Base-by-base conservation (phyloP, 2,888 invertebrate genomes). In the Scaptomyza cyrtandrae region DNA sequence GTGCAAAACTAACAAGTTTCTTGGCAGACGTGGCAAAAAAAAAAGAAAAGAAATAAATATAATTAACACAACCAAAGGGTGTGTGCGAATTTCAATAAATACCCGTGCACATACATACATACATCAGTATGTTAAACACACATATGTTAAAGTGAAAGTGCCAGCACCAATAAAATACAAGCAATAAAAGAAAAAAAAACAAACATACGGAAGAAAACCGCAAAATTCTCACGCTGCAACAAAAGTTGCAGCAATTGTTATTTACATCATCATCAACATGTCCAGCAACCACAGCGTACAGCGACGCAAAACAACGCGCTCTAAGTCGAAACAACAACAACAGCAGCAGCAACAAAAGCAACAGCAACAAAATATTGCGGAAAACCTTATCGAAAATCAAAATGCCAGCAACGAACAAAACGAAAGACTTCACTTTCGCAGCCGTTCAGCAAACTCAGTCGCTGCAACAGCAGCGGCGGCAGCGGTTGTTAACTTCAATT, bases 351-450 rank as follows among this genome's bases (percentile, higher is more conserved):
- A 79, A 24, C 24, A 24, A 24, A 24, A 24, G 43, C 74, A 71
- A 43, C 76, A 70, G 50, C 78, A 67, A 71, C 75, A 71, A 67
- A 65, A 75, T 69, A 33, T 72, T 59, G 77, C 77, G 59, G 88
- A 88, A 60, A 84, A 78, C 44, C 31, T 65, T 55, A 64, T 67
- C 55, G 78, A 77, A 63, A 69, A 78, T 68, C 70, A 79, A 69
- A 75, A 78, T 48, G 64, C 62, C 24, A 56, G 69, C 80, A 76
- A 81, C 63, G 66, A 79, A 35, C 79, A 81, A 89, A 89, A 90
- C 88, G 91, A 91, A 90, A 90, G 91, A 91, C 89, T 91, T 91
- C 89, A 91, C 90, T 89, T 89, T 77, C 79, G 84, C 72, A 71
- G 78, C 67, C 79, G 77, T 79, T 76, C 80, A 75, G 65, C 77